A percentile compares a stretch with the other conserved stretches of the same genome.
phyloP scores from a whole-genome alignment of 2,888 invertebrate species.

The Drosophila nr. fundita region DNA sequence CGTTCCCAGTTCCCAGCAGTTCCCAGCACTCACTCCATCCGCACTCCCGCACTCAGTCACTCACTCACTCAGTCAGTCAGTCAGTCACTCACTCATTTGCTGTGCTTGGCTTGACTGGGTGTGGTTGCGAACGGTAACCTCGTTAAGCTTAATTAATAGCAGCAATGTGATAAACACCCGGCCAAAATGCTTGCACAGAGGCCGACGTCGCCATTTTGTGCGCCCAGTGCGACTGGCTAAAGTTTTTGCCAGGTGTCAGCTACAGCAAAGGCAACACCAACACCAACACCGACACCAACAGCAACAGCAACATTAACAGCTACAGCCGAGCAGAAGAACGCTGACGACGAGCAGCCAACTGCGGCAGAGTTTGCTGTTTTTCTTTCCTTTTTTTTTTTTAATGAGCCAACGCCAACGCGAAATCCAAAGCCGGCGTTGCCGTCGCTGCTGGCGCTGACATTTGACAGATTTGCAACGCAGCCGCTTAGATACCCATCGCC shows the following conservation, averaged over 20 bases:
- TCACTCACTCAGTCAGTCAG: background rate
- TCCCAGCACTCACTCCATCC: constrained; percentile 1
- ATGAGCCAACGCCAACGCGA: constrained; percentile 66
- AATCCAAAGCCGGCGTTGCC: constrained; percentile 18
- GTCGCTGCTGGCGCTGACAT: constrained; percentile 71
- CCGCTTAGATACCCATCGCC: constrained; percentile 49
- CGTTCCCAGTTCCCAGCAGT: constrained; percentile 1
- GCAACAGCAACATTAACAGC: constrained; percentile 6
- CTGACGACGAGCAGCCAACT: constrained; percentile 27
- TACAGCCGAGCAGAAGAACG: constrained; percentile 35
- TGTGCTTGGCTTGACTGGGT: constrained; percentile 50
- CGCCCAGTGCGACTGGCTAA: constrained; percentile 44
- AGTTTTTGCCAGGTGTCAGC: constrained; percentile 71
- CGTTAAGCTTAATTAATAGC: constrained; percentile 86
- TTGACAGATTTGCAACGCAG: constrained; percentile 77
- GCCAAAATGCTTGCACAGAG: constrained; percentile 71
- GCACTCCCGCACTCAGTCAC: background rate
- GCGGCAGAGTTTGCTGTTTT: constrained; percentile 13
- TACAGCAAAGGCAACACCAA: constrained; percentile 46
- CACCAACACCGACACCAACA: background rate
- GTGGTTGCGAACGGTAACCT: constrained; percentile 84
- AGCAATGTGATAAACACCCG: constrained; percentile 84
- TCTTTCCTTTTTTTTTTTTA: constrained; percentile 45
- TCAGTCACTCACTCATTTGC: constrained; percentile 1
- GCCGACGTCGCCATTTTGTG: constrained; percentile 68